phyloP scores from a whole-genome alignment of 1,140 invertebrate species.

The Brachionus rubens region DNA sequence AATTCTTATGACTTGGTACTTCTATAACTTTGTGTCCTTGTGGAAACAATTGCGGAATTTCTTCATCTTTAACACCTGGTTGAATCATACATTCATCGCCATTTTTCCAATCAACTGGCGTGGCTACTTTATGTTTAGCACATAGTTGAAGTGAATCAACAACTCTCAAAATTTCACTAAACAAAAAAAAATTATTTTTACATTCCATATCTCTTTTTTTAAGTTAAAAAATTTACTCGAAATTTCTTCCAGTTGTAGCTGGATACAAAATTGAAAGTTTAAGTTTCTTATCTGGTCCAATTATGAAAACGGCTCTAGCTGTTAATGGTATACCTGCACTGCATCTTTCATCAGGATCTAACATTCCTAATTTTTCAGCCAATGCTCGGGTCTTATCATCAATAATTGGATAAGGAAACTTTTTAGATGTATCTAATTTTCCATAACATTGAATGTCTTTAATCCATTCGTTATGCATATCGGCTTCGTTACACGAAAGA shows the following conservation, averaged over 20 bases:
- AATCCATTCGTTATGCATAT: constrained; percentile 76
- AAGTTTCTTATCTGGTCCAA: constrained; percentile 80
- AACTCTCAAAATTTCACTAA: constrained; percentile 80
- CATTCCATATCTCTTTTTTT: neutral
- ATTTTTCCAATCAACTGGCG: constrained; percentile 81
- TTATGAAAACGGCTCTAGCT: constrained; percentile 76
- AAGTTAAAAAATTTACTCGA: constrained; percentile 70
- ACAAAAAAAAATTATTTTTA: constrained; percentile 47
- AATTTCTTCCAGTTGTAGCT: constrained; percentile 82
- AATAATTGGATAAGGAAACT: constrained; percentile 67
- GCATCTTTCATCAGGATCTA: constrained; percentile 79
- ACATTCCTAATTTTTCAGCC: constrained; percentile 77
- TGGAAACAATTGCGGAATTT: constrained; percentile 71
- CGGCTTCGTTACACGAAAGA: constrained; percentile 79
- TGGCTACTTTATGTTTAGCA: constrained; percentile 74
- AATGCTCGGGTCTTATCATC: constrained; percentile 74
- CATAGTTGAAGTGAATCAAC: constrained; percentile 85
- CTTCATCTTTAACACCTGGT: constrained; percentile 70
- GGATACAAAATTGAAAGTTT: constrained; percentile 84
- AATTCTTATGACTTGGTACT: constrained; percentile 76
- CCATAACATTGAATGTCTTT: constrained; percentile 54
- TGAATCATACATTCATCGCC: constrained; percentile 79
- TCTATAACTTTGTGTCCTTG: constrained; percentile 67
- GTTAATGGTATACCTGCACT: constrained; percentile 74
- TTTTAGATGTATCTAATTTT: neutral